phyloP scores from a whole-genome alignment of 2,888 invertebrate genomes.

The Lamellibrachia satsuma region DNA sequence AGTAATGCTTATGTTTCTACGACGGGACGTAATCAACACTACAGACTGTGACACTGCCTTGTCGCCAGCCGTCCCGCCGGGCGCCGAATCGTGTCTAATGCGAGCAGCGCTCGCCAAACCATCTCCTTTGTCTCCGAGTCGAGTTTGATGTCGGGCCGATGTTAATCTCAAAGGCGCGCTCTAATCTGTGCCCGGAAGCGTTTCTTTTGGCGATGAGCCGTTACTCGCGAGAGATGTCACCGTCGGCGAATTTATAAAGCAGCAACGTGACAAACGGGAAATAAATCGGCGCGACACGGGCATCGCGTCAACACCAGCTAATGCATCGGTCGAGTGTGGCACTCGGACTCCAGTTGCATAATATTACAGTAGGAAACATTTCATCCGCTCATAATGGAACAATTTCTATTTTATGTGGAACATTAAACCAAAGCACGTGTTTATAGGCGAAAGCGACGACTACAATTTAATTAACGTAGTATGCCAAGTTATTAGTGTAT shows the following conservation, averaged over 20 bases:
- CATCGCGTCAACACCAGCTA: not conserved
- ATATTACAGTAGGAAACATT: not conserved
- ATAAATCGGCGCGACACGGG: not conserved
- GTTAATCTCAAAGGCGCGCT: not conserved
- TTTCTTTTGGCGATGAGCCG: not conserved
- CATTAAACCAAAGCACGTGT: too few species aligned
- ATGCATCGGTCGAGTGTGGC: not conserved
- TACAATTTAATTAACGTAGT: not conserved
- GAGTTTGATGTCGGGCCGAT: not conserved
- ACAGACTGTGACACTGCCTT: not conserved
- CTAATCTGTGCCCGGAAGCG: constrained; percentile 12
- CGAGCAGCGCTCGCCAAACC: too few species aligned
- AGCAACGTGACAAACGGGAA: not conserved
- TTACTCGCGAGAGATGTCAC: not conserved
- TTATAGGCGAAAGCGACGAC: too few species aligned
- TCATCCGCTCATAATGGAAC: not conserved
- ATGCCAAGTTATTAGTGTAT: not conserved
- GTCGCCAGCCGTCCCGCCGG: too few species aligned
- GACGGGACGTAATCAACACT: not conserved
- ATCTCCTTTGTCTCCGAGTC: too few species aligned
- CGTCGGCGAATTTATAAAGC: not conserved
- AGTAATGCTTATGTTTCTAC: not conserved
- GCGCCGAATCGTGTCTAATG: too few species aligned
- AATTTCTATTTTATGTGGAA: too few species aligned
- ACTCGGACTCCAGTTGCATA: not conserved